Percentiles rank a stretch among this genome's conserved stretches.
Evolutionary conservation across 2,888 invertebrate genomes (phyloP).

Genomic region (Tryphoninae sp.): DNA sequence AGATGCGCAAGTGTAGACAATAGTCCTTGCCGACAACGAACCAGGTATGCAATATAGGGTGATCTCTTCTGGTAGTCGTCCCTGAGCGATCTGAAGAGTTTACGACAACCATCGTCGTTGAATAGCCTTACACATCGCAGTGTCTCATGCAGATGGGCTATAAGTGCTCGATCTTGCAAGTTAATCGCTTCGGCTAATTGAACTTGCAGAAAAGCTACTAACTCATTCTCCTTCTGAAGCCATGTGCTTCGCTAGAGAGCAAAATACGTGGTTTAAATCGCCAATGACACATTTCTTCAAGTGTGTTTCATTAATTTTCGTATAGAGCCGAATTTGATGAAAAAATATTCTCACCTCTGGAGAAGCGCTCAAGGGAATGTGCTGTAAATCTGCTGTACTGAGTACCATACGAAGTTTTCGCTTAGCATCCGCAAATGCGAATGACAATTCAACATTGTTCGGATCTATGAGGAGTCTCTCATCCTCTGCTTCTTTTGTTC

Average conservation of each 20-base stretch:
- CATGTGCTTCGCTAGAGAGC: constrained; percentile 78
- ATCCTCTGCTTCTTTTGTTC: constrained; percentile 81
- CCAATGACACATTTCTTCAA: not conserved
- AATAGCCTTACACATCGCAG: constrained; percentile 89
- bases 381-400: constrained; percentile 92
- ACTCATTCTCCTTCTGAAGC: constrained; percentile 80
- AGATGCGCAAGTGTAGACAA: constrained; percentile 89
- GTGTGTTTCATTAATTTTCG: constrained; percentile 7
- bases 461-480: constrained; percentile 83
- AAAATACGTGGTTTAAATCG: constrained; percentile 6
- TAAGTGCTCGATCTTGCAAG: constrained; percentile 88
- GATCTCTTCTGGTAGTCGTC: constrained; percentile 90
- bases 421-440: constrained; percentile 88
- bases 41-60: constrained; percentile 92
- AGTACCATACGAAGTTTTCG: constrained; percentile 95
- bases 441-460: constrained; percentile 83
- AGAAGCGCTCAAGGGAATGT: constrained; percentile 81
- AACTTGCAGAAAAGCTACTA: constrained; percentile 87
- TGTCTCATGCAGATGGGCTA: constrained; percentile 92
- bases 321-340: not conserved
- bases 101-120: constrained; percentile 87
- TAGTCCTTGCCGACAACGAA: constrained; percentile 90
- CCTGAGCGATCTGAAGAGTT: constrained; percentile 88
- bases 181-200: constrained; percentile 92
- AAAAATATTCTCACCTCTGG: constrained; percentile 71